phyloP scores from a whole-genome alignment of 1,140 invertebrate species.

The Drosophila bocqueti region DNA sequence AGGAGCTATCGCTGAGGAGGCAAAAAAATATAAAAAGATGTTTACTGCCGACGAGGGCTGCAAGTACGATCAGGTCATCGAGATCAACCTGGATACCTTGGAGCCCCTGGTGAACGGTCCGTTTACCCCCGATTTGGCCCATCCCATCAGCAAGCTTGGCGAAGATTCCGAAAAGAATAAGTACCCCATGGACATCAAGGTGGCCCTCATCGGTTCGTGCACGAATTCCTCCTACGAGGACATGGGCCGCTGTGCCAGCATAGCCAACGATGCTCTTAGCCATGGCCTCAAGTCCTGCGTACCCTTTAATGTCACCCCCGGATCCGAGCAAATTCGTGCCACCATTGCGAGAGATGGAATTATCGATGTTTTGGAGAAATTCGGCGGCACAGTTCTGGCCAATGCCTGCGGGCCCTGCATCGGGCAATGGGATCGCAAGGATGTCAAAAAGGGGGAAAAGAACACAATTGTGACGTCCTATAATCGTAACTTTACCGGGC shows the following conservation, averaged over 20 bases:
- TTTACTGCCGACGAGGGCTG: conserved; percentile 94
- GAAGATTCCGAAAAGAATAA: conserved; percentile 94
- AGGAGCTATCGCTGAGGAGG: conserved; percentile 91
- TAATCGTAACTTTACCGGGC: conserved; percentile 98
- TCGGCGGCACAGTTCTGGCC: conserved; percentile 93
- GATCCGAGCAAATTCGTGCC: conserved; percentile 99
- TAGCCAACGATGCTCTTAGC: conserved; percentile 95
- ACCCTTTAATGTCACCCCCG: conserved; percentile 99
- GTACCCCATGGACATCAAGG: conserved; percentile 98
- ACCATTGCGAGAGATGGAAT: conserved; percentile 99
- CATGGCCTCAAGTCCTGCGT: conserved; percentile 98
- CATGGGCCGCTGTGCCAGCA: conserved; percentile 98
- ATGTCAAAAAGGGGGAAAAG: conserved; percentile 99
- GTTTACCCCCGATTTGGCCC: conserved; percentile 99
- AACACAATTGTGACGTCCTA: conserved; percentile 99
- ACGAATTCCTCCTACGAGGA: conserved; percentile 99
- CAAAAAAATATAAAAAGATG: conserved; percentile 90
- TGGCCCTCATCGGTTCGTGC: conserved; percentile 99
- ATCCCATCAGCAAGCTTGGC: conserved; percentile 96
- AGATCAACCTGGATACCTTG: conserved; percentile 91
- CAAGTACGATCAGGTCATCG: conserved; percentile 94
- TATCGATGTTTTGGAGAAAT: conserved; percentile 88
- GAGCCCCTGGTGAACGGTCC: conserved; percentile 99
- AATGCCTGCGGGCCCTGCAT: conserved; percentile 99
- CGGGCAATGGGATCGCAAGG: conserved; percentile 98